Base-by-base conservation (phyloP, 2,113 vertebrate genomes). In the Myrmecophaga tridactyla region DNA sequence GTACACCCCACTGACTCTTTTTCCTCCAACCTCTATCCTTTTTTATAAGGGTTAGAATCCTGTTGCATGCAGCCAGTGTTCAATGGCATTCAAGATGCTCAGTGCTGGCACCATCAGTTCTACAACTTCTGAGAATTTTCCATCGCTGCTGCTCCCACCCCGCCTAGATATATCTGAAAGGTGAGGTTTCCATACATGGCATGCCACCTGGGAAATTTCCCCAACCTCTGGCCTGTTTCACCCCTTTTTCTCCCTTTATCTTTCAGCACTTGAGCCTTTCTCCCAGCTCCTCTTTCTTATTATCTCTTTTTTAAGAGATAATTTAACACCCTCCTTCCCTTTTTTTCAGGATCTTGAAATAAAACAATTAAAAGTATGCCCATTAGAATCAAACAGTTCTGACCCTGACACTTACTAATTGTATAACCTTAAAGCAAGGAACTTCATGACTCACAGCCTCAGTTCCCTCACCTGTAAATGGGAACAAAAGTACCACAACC, bases 91-190 rank as follows among this genome's bases (percentile, higher is more conserved):
- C 14, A 13, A 48, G 51, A 18, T 29, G 46, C 18, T 43, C 56
- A 36, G 6, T 0, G 15, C 15, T 70, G 34, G 27, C 34, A 10
- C 0, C 2, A 67, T 3, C 12, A 12, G 5, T 13, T 29, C 70
- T 63, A 5, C 41, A 39, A 48, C 39, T 7, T 85, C 48, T 46
- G 14, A 72, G 58, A 76, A 69, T 41, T 39, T 48, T 67, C 58
- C 6, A 0, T 60, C 43, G 3, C 31, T 17, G 3, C n/a, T 36
- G 80, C 27, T 6, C 6, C 77, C 36, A 11, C 29, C 36, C 17
- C 7, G 21, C 12, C 53, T 8, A 46, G 34, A 46, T 60, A 69
- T 0, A 17, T 18, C 81, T 21, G 4, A 7, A 75, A 14, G 23
- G 82, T 39, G 48, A 27, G 7, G 8, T 67, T 85, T 36, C 7